These are phyloP conservation scores for Halcyon chelicuti DNA, from an alignment of 2,797 vertebrate genomes.

Conservation along the genomic window DNA sequence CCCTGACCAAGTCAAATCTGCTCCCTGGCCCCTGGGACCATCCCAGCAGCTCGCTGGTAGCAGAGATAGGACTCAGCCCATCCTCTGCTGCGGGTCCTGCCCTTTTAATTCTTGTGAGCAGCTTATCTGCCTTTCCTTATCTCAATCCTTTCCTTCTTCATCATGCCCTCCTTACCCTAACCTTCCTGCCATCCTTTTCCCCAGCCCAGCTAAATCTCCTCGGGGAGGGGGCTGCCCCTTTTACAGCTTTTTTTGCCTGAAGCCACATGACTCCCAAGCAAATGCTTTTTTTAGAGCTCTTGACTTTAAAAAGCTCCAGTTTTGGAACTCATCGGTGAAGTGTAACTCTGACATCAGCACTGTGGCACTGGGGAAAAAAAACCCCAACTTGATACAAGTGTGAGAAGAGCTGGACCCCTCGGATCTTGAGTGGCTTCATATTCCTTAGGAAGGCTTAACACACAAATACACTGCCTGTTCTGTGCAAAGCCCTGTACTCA, in stretches of 20 bases:
- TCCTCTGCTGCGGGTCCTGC: background rate
- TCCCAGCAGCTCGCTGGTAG: background rate
- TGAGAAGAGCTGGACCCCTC: background rate
- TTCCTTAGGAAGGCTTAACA: background rate
- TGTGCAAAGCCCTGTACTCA: background rate
- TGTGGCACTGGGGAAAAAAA: background rate
- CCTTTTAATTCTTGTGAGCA: slow-evolving; percentile 5
- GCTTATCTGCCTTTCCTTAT: background rate
- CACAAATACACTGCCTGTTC: background rate
- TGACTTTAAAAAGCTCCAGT: slow-evolving; percentile 1
- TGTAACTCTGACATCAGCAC: background rate
- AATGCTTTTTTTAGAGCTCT: slow-evolving; percentile 23
- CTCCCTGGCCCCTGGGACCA: background rate
- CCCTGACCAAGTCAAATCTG: background rate
- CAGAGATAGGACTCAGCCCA: background rate
- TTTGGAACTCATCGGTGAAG: background rate
- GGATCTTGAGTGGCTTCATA: background rate
- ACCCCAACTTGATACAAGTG: background rate
- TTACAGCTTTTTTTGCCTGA: background rate
- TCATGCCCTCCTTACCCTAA: background rate
- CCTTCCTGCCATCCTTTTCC: background rate
- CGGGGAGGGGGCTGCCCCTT: background rate
- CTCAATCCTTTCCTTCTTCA: background rate
- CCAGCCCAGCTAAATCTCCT: background rate
- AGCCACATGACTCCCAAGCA: background rate